Base-by-base conservation (phyloP, 2,797 vertebrate species). In the Argyrosomus regius region DNA sequence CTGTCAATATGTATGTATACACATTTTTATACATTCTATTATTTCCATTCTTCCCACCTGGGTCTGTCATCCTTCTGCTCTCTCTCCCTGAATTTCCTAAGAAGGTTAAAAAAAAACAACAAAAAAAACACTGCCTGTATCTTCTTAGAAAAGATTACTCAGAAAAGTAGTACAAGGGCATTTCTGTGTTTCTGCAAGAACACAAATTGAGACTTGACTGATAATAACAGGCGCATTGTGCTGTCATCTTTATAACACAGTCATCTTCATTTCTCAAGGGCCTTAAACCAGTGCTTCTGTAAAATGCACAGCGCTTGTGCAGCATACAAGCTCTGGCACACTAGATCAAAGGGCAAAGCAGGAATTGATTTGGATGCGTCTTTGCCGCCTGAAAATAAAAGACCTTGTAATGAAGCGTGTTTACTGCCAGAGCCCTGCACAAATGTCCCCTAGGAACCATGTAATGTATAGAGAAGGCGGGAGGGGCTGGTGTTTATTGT, bases 361-460 rank as follows among this genome's bases (percentile, higher is more conserved):
- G 78, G 85, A 90, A 90, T 90, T 87, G 86, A 92, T 92, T 91
- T 82, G 77, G 75, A 87, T 86, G 83, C 76, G 9, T 88, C 72
- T 81, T 75, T 58, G 69, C 77, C 1, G 72, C 66, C 62, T 75
- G 83, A 82, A 92, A 89, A 87, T 88, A 89, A 91, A 91, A 90
- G 68, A 83, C 77, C 87, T 81, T 82, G 85, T 89, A 90, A 90
- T 90, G 85, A 89, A 75, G 65, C 73, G 12, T 89, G 85, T 88
- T 91, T 91, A 88, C 85, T 84, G 85, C 77, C 59, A 49, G 62
- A 77, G 77, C 62, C 53, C 43, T 58, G 57, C 16, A 4, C 61
- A 74, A 88, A 79, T 77, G 73, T 92, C 83, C 79, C 81, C 58
- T 6, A 73, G 82, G 83, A 85, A 63, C 78, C 75, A 56, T 87